Conservation (phyloP, 2,797 vertebrate species). For the Coccyzus lansbergi region DNA sequence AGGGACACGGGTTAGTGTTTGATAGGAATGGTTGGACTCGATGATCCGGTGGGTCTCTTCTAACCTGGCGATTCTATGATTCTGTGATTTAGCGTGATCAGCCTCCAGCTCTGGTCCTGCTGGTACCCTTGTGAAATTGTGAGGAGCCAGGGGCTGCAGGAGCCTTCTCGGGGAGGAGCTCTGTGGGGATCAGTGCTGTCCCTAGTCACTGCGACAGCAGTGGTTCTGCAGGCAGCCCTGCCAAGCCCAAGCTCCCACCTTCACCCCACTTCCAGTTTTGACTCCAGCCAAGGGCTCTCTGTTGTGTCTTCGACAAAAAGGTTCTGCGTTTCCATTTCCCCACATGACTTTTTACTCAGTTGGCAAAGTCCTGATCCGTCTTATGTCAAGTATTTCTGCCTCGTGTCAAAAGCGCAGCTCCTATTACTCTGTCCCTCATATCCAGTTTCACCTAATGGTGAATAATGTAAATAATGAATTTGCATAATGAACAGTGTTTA, state of each 20-base stretch:
- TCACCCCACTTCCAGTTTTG: not conserved
- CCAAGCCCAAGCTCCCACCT: not conserved
- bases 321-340: not conserved
- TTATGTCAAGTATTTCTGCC: conserved; percentile 17
- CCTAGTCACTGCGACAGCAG: too few species aligned
- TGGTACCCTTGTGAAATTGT: not conserved
- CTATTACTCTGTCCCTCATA: conserved; percentile 1
- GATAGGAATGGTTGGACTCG: too few species aligned
- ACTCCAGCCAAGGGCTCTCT: not conserved
- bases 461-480: conserved; percentile 68
- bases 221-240: not conserved
- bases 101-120: rapidly evolving
- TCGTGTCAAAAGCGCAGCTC: not conserved
- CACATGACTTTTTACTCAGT: not conserved
- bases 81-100: too few species aligned
- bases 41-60: too few species aligned
- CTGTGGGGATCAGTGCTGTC: rapidly evolving
- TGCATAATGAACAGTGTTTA: conserved; percentile 59
- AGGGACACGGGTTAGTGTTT: too few species aligned
- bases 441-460: conserved; percentile 7
- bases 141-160: not conserved
- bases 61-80: too few species aligned
- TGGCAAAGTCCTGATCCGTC: not conserved
- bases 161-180: not conserved
- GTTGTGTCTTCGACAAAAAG: not conserved